A percentile compares a stretch with the other conserved stretches of the same genome.
These are phyloP conservation scores for Athene noctua DNA, from an alignment of 2,113 vertebrate species.

Conservation along the genomic window DNA sequence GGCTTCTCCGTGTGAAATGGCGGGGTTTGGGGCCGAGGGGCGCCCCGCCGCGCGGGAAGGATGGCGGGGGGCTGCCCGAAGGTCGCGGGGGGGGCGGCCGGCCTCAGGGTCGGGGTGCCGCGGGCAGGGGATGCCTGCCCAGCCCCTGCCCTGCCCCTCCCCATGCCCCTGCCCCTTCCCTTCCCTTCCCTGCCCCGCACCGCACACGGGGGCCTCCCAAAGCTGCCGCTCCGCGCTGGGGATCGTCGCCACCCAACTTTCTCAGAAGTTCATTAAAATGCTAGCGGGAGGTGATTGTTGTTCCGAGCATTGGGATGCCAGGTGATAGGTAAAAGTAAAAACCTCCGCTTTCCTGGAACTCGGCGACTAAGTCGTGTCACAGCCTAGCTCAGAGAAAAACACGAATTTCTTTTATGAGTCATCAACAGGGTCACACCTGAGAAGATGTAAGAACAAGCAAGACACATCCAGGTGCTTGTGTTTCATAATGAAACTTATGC, in stretches of 20 bases:
- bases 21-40: background rate
- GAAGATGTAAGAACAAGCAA: background rate
- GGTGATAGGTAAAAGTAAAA: background rate
- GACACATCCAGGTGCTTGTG: background rate
- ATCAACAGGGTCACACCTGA: background rate
- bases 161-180: too few relatives aligned
- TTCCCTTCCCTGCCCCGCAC: background rate
- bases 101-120: too few relatives aligned
- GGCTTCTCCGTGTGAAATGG: background rate
- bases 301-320: background rate
- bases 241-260: background rate
- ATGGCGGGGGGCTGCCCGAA: background rate
- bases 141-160: too few relatives aligned
- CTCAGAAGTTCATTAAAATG: slow-evolving; percentile 5
- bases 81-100: background rate
- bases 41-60: background rate
- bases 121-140: too few relatives aligned
- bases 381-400: background rate
- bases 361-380: background rate
- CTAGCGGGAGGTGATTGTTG: background rate
- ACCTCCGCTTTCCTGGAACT: rapidly evolving
- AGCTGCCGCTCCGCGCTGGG: background rate
- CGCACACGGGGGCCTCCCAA: too few relatives aligned
- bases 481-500: background rate
- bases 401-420: background rate